Evolutionary conservation across 1,140 invertebrate genomes (phyloP).

Genomic region (Zaprionus taronus): DNA sequence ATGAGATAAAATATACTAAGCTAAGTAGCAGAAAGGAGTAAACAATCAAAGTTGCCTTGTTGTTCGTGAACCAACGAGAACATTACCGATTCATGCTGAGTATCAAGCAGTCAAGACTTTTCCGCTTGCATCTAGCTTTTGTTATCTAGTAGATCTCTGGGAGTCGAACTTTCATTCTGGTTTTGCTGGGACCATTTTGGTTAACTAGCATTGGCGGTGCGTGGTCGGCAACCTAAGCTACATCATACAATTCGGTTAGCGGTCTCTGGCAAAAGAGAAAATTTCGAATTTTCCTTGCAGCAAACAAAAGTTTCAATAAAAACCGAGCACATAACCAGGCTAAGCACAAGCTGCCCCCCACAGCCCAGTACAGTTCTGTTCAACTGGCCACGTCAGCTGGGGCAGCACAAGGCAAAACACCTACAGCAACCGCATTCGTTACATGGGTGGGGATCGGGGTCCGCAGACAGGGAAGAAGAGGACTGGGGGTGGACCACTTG

Average conservation of each 20-base stretch:
- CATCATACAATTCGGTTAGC: constrained; percentile 22
- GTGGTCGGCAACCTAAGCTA: constrained; percentile 18
- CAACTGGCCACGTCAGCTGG: constrained; percentile 5
- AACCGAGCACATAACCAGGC: constrained; percentile 67
- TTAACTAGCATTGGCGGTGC: neutral
- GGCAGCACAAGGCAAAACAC: constrained; percentile 58
- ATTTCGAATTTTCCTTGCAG: constrained; percentile 76
- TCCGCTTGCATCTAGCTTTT: neutral
- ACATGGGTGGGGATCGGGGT: constrained; percentile 32
- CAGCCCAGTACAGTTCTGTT: neutral
- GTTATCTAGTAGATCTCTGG: neutral
- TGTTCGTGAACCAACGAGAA: no score
- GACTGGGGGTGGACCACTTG: constrained; percentile 32
- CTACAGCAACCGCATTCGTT: constrained; percentile 76
- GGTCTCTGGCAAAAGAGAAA: constrained; percentile 21
- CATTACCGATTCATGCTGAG: neutral
- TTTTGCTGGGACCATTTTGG: neutral
- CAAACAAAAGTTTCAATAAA: constrained; percentile 81
- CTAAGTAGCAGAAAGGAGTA: no score
- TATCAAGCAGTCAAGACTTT: neutral
- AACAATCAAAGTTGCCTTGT: no score
- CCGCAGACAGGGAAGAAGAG: neutral
- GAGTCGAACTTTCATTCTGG: neutral
- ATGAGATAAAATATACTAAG: no score
- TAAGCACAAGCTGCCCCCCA: constrained; percentile 43